phyloP scores from a whole-genome alignment of 2,113 vertebrate species.

The Pygoscelis adeliae region DNA sequence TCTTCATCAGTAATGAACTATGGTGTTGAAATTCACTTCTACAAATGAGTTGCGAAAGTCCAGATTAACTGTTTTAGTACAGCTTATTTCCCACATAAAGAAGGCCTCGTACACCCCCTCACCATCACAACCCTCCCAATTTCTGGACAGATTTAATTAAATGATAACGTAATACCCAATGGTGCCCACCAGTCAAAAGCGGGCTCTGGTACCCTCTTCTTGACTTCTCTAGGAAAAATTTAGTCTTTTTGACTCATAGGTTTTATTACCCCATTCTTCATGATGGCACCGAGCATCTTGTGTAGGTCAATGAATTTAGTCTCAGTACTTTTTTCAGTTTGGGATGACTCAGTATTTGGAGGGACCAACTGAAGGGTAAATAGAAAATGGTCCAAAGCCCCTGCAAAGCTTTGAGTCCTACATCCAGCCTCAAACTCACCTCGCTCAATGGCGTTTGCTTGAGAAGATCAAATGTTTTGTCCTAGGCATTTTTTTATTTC shows the following conservation, averaged over 20 bases:
- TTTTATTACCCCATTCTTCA: neutral
- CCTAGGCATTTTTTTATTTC: neutral
- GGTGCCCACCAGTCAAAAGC: neutral
- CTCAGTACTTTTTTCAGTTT: neutral
- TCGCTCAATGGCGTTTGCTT: rapidly evolving
- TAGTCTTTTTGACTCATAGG: neutral
- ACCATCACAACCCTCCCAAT: neutral
- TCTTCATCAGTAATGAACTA: neutral
- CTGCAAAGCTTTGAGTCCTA: neutral
- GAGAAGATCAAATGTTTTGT: neutral
- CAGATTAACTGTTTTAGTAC: neutral
- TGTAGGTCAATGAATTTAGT: neutral
- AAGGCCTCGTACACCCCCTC: neutral
- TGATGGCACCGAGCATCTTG: neutral
- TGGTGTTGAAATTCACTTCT: neutral
- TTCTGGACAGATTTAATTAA: neutral
- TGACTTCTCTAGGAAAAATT: neutral
- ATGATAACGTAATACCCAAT: neutral
- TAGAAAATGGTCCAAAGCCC: neutral
- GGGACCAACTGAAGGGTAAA: neutral
- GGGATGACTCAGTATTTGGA: neutral
- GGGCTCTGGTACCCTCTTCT: neutral
- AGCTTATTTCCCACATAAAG: neutral
- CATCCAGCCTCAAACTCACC: neutral
- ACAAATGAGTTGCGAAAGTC: neutral